Base-by-base conservation (phyloP, 2,797 vertebrate species). In the Urocyon cinereoargenteus region DNA sequence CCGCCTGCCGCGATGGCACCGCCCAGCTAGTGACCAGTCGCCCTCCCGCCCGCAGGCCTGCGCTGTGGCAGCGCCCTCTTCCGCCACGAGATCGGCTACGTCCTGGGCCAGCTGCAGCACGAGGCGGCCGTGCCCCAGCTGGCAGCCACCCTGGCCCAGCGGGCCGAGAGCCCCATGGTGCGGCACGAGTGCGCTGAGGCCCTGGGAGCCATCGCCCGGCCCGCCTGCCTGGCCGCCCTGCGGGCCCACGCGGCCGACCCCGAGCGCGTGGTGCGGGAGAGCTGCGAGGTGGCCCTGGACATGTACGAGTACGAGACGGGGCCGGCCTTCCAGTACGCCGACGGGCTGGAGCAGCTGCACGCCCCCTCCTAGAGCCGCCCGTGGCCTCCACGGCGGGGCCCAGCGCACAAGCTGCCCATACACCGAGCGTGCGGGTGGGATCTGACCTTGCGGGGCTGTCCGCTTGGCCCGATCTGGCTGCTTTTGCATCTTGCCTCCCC, bases 101-200 rank as follows among this genome's bases (percentile, higher is more conserved):
- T 99, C 34, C 98, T 99, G 96, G 99, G 99, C 21, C 99, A 99
- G 98, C 99, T 99, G 98, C 99, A 99, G 98, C 99, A 99, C 0
- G 99, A 99, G 45, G 99, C 99, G 0, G 98, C 99, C 0, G 98
- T 99, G 68, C 99, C 99, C 0, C 99, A 99, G 73, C 99, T 99
- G 96, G 89, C 96, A 0, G 99, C 99, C 0, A 92, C 98, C 0
- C 98, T 99, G 98, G 96, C 98, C 82, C 97, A 79, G 16, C 14
- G 10, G 0, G 3, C 97, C 0, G 99, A 99, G 98, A 99, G 64
- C 98, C 98, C 99, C 97, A 99, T 99, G 99, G 99, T 99, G 87
- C 99, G 99, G 0, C 99, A 99, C 0, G 99, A 99, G 97, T 99
- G 99, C 0, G 99, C 99, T 0, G 99, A 99, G 98, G 99, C 99